A percentile compares a stretch with the other conserved stretches of the same genome.
phyloP scores from a whole-genome alignment of 2,797 vertebrate genomes.

The Anniella stebbinsi region DNA sequence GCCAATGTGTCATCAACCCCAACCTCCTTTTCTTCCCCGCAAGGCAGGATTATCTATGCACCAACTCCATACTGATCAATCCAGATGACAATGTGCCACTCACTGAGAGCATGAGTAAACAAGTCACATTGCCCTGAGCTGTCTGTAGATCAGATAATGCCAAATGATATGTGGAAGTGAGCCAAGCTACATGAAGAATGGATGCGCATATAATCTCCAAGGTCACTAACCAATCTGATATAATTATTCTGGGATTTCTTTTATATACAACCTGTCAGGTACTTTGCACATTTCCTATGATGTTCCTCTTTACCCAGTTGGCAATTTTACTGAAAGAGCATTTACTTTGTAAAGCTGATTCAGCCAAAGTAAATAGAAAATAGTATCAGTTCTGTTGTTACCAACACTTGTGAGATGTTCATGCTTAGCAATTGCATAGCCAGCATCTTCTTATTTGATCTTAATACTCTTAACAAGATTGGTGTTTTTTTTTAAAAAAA shows the following conservation, averaged over 20 bases:
- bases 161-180: not conserved
- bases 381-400: not conserved
- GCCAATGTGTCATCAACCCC: not conserved
- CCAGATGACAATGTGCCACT: not conserved
- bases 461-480: not conserved
- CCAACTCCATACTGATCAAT: not conserved
- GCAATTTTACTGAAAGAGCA: not conserved
- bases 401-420: not conserved
- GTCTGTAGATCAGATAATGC: not conserved
- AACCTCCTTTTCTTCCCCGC: not conserved
- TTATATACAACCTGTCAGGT: not conserved
- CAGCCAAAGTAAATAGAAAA: not conserved
- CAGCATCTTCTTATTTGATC: not conserved
- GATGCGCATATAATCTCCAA: not conserved
- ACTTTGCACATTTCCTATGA: not conserved
- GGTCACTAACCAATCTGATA: not conserved
- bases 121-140: not conserved
- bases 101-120: not conserved
- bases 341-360: not conserved
- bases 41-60: conserved; percentile 3
- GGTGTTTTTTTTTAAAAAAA: too few relatives aligned
- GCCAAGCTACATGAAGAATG: not conserved
- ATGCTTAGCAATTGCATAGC: not conserved
- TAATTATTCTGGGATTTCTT: not conserved
- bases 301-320: not conserved